Percentiles rank a stretch among this genome's conserved stretches.
phyloP scores from a whole-genome alignment of 2,888 invertebrate genomes.

The Lamellibrachia satsuma region DNA sequence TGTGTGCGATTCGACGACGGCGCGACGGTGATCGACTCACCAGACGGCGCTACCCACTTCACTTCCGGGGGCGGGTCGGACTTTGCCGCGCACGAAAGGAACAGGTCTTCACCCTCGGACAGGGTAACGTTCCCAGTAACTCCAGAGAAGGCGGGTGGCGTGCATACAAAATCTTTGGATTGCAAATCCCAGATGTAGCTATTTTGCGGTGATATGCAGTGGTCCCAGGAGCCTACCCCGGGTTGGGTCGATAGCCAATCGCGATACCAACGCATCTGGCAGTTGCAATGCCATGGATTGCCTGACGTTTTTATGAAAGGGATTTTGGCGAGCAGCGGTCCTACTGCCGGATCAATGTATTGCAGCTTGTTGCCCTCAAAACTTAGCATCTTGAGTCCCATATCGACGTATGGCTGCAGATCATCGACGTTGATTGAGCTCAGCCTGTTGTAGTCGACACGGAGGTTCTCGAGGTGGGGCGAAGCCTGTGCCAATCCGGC shows the following conservation, averaged over 20 bases:
- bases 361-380: neutral
- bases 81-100: slow-evolving; percentile 35
- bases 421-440: slow-evolving; percentile 27
- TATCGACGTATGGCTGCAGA: neutral
- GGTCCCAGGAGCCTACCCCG: neutral
- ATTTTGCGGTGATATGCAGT: slow-evolving; percentile 24
- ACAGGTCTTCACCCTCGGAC: slow-evolving; percentile 27
- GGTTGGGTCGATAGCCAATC: slow-evolving; percentile 30
- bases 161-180: slow-evolving; percentile 31
- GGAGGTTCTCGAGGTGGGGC: slow-evolving; percentile 28
- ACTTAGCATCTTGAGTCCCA: neutral
- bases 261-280: slow-evolving; percentile 39
- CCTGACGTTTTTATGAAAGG: slow-evolving; percentile 21
- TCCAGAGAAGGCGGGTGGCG: slow-evolving; percentile 29
- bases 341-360: neutral
- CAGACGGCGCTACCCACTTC: slow-evolving; percentile 37
- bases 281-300: slow-evolving; percentile 41
- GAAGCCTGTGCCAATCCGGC: slow-evolving; percentile 29
- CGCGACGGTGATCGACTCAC: slow-evolving; percentile 35
- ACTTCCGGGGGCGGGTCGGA: slow-evolving; percentile 40
- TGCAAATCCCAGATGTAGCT: slow-evolving; percentile 25
- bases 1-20: slow-evolving; percentile 34
- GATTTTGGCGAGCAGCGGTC: slow-evolving; percentile 25
- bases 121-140: slow-evolving; percentile 29
- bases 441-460: slow-evolving; percentile 32